phyloP scores from a whole-genome alignment of 2,797 vertebrate genomes.

The Caiman crocodilus region DNA sequence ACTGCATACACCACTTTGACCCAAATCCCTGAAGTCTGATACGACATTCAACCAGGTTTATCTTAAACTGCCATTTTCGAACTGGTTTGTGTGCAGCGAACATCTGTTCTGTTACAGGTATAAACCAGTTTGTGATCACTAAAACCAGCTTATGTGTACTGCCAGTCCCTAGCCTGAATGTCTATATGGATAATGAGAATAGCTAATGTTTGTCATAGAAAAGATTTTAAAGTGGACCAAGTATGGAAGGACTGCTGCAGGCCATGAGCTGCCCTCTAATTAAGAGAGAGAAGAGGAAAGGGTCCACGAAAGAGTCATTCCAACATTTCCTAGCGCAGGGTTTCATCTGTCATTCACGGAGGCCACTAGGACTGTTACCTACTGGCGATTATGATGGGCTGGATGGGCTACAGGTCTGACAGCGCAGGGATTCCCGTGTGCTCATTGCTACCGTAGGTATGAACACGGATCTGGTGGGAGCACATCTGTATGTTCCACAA shows the following conservation, averaged over 20 bases:
- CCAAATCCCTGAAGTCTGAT: too few relatives aligned
- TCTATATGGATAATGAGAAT: neutral
- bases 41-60: too few relatives aligned
- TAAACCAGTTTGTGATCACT: too few relatives aligned
- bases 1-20: too few relatives aligned
- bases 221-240: neutral
- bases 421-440: neutral
- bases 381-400: neutral
- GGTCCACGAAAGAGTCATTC: neutral
- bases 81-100: too few relatives aligned
- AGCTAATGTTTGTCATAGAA: neutral
- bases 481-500: neutral
- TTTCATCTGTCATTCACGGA: neutral
- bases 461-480: neutral
- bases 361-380: neutral
- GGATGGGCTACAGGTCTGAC: neutral
- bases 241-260: neutral
- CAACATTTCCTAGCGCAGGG: neutral
- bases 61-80: too few relatives aligned
- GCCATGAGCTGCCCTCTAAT: neutral
- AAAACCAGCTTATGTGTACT: too few relatives aligned
- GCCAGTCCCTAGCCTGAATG: neutral
- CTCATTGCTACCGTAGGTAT: fast-evolving
- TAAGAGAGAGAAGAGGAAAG: neutral
- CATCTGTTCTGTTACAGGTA: too few relatives aligned